Percentiles rank a stretch among this genome's conserved stretches.
phyloP scores from a whole-genome alignment of 2,113 vertebrate genomes.

The Perca fluviatilis region DNA sequence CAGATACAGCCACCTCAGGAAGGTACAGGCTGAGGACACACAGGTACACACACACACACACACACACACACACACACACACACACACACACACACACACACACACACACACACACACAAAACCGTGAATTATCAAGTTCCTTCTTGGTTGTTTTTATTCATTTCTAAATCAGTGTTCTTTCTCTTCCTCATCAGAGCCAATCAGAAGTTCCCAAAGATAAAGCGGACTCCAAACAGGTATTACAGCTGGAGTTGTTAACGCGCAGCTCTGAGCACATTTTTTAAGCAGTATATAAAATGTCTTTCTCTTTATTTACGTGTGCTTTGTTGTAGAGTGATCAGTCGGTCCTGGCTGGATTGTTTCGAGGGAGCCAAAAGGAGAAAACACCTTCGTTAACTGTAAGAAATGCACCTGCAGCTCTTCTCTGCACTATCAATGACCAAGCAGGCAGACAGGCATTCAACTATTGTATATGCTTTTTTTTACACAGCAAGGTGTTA shows the following conservation, averaged over 20 bases:
- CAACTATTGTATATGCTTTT: not conserved
- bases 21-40: not conserved
- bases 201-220: conserved; percentile 27
- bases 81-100: not conserved
- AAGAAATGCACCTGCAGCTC: conserved; percentile 24
- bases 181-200: conserved; percentile 45
- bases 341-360: conserved; percentile 30
- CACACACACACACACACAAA: conserved; percentile 11
- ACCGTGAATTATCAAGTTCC: not conserved
- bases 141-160: not conserved
- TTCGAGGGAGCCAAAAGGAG: conserved; percentile 59
- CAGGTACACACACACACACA: conserved; percentile 34
- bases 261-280: not conserved
- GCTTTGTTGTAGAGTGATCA: conserved; percentile 27
- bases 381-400: conserved; percentile 56
- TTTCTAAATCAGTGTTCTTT: not conserved
- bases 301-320: not conserved
- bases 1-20: conserved; percentile 25
- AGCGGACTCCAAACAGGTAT: conserved; percentile 64
- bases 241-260: not conserved
- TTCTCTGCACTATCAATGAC: not conserved
- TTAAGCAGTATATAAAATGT: not conserved
- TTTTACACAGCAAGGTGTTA: not conserved
- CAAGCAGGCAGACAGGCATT: not conserved
- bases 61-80: conserved; percentile 8